Evolutionary conservation across 2,797 vertebrate genomes (phyloP).

Genomic region (Sebastes vulpes): DNA sequence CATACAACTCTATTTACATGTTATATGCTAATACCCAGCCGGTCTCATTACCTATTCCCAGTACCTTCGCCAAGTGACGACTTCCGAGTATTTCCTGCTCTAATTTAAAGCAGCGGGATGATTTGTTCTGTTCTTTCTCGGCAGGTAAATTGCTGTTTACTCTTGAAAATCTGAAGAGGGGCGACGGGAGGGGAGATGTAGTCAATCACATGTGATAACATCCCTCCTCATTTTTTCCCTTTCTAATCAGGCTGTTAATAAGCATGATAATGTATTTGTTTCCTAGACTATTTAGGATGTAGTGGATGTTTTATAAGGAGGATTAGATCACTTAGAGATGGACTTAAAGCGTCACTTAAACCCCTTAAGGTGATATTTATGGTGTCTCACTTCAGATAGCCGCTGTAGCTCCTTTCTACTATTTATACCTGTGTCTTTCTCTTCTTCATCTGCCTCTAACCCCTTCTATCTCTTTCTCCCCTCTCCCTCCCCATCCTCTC

Average conservation of each 20-base stretch:
- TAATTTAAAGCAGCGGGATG: conserved; percentile 36
- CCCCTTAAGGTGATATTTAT: conserved; percentile 72
- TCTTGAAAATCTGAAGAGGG: conserved; percentile 5
- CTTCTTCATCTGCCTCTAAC: conserved; percentile 40
- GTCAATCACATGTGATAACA: background rate
- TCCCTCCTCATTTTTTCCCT: conserved; percentile 1
- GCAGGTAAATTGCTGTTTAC: conserved; percentile 47
- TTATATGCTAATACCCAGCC: conserved; percentile 14
- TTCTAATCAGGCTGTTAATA: conserved; percentile 12
- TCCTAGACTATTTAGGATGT: conserved; percentile 1
- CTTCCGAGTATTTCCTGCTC: conserved; percentile 50
- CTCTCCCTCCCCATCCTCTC: conserved; percentile 11
- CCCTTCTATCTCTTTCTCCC: conserved; percentile 3
- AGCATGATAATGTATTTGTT: background rate
- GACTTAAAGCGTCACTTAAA: conserved; percentile 62
- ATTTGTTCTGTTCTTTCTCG: conserved; percentile 31
- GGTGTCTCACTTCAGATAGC: conserved; percentile 38
- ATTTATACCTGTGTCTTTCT: conserved; percentile 56
- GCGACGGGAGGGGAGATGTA: background rate
- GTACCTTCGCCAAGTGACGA: conserved; percentile 2
- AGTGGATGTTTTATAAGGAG: conserved; percentile 29
- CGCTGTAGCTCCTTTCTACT: conserved; percentile 44
- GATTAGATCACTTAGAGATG: conserved; percentile 69
- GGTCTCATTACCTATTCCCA: conserved; percentile 36
- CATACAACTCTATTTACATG: conserved; percentile 26